Conservation (phyloP, 2,797 vertebrate species). For the Aplochiton taeniatus region DNA sequence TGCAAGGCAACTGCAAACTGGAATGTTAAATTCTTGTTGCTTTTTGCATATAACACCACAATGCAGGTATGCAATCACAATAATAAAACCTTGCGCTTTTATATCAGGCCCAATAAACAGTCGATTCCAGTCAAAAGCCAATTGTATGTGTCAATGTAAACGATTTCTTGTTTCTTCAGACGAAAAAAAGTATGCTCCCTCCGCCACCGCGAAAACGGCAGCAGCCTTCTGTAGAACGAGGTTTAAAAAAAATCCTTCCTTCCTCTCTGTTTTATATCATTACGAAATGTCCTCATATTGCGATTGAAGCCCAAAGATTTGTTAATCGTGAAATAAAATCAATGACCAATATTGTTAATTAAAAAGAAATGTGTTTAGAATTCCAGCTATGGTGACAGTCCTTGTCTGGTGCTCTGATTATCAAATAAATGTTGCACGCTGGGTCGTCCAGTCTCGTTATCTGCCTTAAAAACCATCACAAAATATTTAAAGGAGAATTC, state of each 20-base stretch:
- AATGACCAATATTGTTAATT: slow-evolving; percentile 33
- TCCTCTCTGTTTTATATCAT: slow-evolving; percentile 76
- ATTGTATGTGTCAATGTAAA: slow-evolving; percentile 45
- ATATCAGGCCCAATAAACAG: slow-evolving; percentile 52
- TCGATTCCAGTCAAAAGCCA: slow-evolving; percentile 39
- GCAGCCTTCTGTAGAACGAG: slow-evolving; percentile 58
- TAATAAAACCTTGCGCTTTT: slow-evolving; percentile 43
- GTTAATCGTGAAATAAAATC: slow-evolving; percentile 33
- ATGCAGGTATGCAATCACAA: slow-evolving; percentile 44
- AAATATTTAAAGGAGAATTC: slow-evolving; percentile 47
- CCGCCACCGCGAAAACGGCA: slow-evolving; percentile 70
- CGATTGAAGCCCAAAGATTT: slow-evolving; percentile 40
- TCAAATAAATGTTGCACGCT: slow-evolving; percentile 49
- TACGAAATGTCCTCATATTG: slow-evolving; percentile 74
- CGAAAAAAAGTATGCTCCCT: slow-evolving; percentile 57
- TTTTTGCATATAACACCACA: slow-evolving; percentile 59
- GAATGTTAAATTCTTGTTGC: slow-evolving; percentile 75
- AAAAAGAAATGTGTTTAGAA: slow-evolving; percentile 23
- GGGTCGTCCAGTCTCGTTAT: slow-evolving; percentile 30
- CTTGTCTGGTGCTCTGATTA: slow-evolving; percentile 51
- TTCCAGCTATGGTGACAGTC: slow-evolving; percentile 51
- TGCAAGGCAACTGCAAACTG: slow-evolving; percentile 56
- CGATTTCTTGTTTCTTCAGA: slow-evolving; percentile 47
- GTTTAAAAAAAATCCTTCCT: slow-evolving; percentile 71
- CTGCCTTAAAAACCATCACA: slow-evolving; percentile 31